Evolutionary conservation across 30 jellyfish, hydroid and myxozoan species (phyloP), one percentile per base, ranked within the genome.

Genomic region (Chrysaora quinquecirrha): DNA sequence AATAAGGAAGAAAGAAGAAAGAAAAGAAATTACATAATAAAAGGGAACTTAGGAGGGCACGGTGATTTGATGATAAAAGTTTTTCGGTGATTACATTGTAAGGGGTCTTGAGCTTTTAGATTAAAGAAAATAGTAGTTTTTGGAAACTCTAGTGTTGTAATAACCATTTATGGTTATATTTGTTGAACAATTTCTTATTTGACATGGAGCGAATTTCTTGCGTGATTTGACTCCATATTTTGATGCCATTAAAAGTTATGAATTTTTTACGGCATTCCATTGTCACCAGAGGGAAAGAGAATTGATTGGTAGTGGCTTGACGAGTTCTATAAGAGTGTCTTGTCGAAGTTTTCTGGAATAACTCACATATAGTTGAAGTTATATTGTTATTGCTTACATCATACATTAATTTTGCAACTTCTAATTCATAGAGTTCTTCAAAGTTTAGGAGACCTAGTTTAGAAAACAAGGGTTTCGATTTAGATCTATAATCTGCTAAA

Each of bases 231-330:
- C 25, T 62, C 33, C 74, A 62, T 62, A 62, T 62, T 56, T 62
- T 62, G 74, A 62, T 62, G 74, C 35, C 74, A 23, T 62, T 62
- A 25, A 62, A 62, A 33, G 74, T 62, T 18, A 62, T 62, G 25
- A 62, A 62, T 62, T 62, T 62, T 23, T 62, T 62, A 11, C 35
- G 33, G 14, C 74, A 62, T 25, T 62, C 74, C 25, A 38, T 62
- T 62, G 34, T 62, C 74, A 62, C 74, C 74, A 62, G 2, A 33
- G 35, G 74, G 18, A 62, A 33, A 62, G 74, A 62, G 74, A 62
- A 62, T 62, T 62, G 74, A 62, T 62, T 62, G 20, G 74, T 62
- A 23, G 74, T 62, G 38, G 38, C 74, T 25, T 62, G 74, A 62
- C 74, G 38, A 62, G 74, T 3, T 62, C 1, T 62, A 14, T 18